Percentiles rank a stretch among this genome's conserved stretches.
Evolutionary conservation across 2,113 vertebrate species (phyloP).

Genomic region (Bagarius yarrelli): DNA sequence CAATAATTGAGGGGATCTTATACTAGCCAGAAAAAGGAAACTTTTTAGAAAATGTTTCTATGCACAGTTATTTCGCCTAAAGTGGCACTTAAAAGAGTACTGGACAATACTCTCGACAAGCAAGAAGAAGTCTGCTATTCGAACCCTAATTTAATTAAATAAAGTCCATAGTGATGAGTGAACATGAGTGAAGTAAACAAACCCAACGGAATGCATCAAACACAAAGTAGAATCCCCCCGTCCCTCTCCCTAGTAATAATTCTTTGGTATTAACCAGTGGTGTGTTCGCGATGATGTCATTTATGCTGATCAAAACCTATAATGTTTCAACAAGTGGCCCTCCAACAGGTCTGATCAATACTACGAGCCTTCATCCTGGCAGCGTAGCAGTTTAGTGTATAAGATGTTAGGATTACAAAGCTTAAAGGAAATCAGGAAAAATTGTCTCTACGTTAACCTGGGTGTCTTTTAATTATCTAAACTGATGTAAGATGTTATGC

Average conservation of each 20-base stretch:
- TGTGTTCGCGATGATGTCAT: neutral
- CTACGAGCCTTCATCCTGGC: neutral
- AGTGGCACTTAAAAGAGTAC: conserved; percentile 44
- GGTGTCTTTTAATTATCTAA: neutral
- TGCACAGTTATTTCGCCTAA: conserved; percentile 49
- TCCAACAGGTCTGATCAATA: conserved; percentile 41
- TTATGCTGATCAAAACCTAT: neutral
- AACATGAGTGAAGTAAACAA: neutral
- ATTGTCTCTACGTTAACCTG: neutral
- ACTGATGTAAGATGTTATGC: neutral
- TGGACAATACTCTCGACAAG: conserved; percentile 32
- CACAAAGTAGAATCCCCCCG: too few species aligned
- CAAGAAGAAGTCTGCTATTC: conserved; percentile 25
- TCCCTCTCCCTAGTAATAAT: neutral
- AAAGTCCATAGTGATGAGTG: neutral
- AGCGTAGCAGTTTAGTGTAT: neutral
- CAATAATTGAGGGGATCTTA: conserved; percentile 78
- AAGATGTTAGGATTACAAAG: neutral
- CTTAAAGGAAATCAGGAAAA: neutral
- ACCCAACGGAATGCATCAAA: neutral
- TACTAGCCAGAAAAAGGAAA: conserved; percentile 70
- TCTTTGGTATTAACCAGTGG: neutral
- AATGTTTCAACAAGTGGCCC: conserved; percentile 31
- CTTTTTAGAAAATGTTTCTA: conserved; percentile 62
- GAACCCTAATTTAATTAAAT: neutral